phyloP scores from a whole-genome alignment of 92 coral and sea anemone genomes.

The Parazoanthus darwini region DNA sequence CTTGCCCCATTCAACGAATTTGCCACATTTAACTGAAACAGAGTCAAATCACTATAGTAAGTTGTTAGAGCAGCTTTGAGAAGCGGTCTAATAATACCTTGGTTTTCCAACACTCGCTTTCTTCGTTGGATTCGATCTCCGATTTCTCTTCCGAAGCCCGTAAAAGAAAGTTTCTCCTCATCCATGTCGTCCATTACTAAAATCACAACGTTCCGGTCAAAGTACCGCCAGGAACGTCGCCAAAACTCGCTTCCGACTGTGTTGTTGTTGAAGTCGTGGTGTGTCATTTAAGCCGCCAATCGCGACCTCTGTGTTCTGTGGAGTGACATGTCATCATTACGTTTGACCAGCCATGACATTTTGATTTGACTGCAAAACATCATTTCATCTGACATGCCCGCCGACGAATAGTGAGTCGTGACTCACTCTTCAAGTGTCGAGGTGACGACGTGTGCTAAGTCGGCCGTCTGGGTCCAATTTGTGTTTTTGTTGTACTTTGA shows the following conservation, averaged over 20 bases:
- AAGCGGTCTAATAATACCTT: constrained; percentile 14
- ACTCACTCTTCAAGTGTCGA: neutral
- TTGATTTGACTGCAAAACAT: constrained; percentile 27
- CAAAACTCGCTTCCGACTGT: neutral
- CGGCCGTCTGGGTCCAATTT: neutral
- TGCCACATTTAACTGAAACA: neutral
- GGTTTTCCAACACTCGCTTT: constrained; percentile 35
- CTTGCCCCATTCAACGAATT: too few relatives aligned
- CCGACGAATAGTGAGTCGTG: constrained; percentile 1
- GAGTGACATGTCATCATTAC: constrained; percentile 25
- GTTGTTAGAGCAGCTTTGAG: neutral
- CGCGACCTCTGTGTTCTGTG: neutral
- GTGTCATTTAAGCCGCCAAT: constrained; percentile 44
- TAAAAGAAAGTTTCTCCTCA: neutral
- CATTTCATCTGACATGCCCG: neutral
- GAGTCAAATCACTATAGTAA: constrained; percentile 18
- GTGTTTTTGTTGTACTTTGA: too few relatives aligned
- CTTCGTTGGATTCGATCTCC: constrained; percentile 17
- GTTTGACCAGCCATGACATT: constrained; percentile 28
- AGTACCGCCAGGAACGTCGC: constrained; percentile 22
- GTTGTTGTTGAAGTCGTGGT: constrained; percentile 21
- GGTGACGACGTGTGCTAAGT: neutral
- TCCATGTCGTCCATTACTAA: neutral
- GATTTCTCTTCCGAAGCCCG: neutral
- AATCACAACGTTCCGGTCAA: constrained; percentile 27